These are phyloP conservation scores for Vicugna pacos DNA, from an alignment of 2,113 vertebrate genomes.

Conservation along the genomic window DNA sequence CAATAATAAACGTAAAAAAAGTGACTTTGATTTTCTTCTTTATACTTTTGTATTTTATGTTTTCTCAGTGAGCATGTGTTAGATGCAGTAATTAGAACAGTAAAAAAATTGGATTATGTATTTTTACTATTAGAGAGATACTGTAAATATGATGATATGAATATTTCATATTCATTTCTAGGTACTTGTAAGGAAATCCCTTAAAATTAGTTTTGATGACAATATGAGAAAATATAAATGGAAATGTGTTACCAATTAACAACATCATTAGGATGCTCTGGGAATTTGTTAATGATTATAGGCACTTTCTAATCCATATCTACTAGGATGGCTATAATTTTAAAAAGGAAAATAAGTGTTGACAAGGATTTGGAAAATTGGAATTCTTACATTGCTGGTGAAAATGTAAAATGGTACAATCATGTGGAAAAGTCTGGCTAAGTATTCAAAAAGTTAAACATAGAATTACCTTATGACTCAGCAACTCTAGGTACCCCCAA, in stretches of 20 bases:
- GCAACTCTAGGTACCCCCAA: not conserved
- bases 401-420: not conserved
- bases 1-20: not conserved
- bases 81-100: not conserved
- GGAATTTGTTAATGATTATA: not conserved
- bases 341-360: not conserved
- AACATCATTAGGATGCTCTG: not conserved
- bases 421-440: not conserved
- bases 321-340: not conserved
- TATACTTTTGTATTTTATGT: not conserved
- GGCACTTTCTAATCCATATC: not conserved
- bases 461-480: not conserved
- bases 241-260: conserved; percentile 1
- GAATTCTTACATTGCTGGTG: not conserved
- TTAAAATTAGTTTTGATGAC: conserved; percentile 19
- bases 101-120: not conserved
- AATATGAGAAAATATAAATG: conserved; percentile 9
- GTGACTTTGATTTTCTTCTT: not conserved
- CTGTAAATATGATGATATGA: not conserved
- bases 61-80: not conserved
- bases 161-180: conserved; percentile 30
- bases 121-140: not conserved
- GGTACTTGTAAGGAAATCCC: not conserved
- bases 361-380: not conserved
- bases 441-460: not conserved